Evolutionary conservation across 2,797 vertebrate genomes (phyloP), one percentile per base, ranked within the genome.

Genomic region (Mionectes olivaceus): DNA sequence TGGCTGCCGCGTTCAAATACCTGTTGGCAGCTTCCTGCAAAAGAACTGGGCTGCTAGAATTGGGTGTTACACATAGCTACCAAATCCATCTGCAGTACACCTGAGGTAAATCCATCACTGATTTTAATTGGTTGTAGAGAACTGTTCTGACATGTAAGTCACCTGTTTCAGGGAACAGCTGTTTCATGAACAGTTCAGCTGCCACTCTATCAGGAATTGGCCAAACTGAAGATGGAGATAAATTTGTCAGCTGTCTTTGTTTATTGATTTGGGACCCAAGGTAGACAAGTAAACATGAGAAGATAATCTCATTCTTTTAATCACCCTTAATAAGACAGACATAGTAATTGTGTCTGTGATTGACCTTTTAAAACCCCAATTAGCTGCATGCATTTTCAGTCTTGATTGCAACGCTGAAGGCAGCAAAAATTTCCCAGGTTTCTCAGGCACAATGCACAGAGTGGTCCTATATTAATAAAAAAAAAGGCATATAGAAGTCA

Each of bases 51-150:
- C 28, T 57, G 46, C 46, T 47, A 10, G 46, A 56, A 60, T 37
- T 0, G 5, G 2, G 2, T 47, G 15, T 43, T 60, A 64, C 41
- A n/a, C 16, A 19, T 0, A n/a, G 19, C 3, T 2, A 1, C 17
- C n/a, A 93, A 79, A 55, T 63, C 23, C 57, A 19, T 17, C 61
- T 57, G 53, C 52, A 59, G 39, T 46, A 35, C 8, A 35, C 15
- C 33, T 47, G 60, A 52, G 9, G 9, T 30, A 73, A 83, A 80
- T 5, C 19, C 28, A 25, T 14, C 10, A 10, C 0, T 55, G 30
- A 37, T 67, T 75, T 78, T 15, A 57, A 6, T 28, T 57, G n/a
- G 9, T 28, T 59, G 30, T 43, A 50, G 30, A 82, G 49, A 30
- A 32, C 44, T 33, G 12, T 28, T 18, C 15, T 19, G 37, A 37